Base-by-base conservation (phyloP, 2,797 vertebrate species). In the Sparidentex hasta region DNA sequence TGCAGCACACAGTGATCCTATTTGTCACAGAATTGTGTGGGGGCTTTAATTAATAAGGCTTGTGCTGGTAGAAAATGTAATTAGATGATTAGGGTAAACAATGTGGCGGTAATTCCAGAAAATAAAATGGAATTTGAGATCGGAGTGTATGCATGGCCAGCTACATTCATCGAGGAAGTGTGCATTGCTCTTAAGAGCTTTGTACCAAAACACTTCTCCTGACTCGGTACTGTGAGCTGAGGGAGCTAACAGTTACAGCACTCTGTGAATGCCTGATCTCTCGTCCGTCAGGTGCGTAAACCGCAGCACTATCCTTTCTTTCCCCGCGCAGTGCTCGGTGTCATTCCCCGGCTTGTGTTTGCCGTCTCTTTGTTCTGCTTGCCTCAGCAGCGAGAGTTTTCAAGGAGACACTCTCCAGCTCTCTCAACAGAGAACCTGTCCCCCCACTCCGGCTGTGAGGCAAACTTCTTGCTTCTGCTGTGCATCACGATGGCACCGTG, bases 21-120 rank as follows among this genome's bases (percentile, higher is more conserved):
- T 90, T 89, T 81, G 90, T 89, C 85, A 90, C 83, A 78, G 81
- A 83, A 78, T 57, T 74, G 72, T 85, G 71, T 68, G 71, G 48
- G 62, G 55, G 81, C 64, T 87, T 80, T 83, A 75, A 90, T 87
- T 87, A 88, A 87, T 91, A 47, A 43, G 71, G 52, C 69, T 81
- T 82, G 61, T 78, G 66, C 43, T 61, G 50, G 27, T 75, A 69
- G 48, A 73, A 71, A 81, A 85, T 89, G 44, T 2, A 80, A 87
- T 87, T 74, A 57, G 58, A 74, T 74, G 66, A 87, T 88, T 83
- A 78, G 20, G 46, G 63, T 76, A 69, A 80, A 91, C 58, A 78
- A 54, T 78, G 64, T 57, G 48, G 41, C 0, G 0, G 43, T 66
- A 47, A 80, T 87, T 72, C 46, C 21, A 63, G 46, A 38, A 83